Conservation (phyloP, 2,113 vertebrate species). For the Picathartes gymnocephalus region DNA sequence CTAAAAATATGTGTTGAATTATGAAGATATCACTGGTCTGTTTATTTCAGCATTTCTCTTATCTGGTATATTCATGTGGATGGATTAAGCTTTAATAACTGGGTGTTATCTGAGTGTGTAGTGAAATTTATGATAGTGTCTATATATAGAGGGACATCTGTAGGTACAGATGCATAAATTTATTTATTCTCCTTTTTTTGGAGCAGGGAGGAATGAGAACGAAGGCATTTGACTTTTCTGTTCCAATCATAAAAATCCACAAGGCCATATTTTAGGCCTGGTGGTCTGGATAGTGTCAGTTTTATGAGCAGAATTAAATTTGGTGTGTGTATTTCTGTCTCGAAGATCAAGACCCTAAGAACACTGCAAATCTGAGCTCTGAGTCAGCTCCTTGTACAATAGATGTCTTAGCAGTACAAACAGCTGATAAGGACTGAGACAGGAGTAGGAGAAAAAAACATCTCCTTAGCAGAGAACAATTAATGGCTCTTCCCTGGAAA, state of each 20-base stretch:
- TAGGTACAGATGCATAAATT: neutral
- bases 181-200: neutral
- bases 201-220: neutral
- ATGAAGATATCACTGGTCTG: neutral
- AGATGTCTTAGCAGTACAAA: neutral
- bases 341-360: neutral
- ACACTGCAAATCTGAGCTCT: neutral
- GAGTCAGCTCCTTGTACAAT: neutral
- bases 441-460: neutral
- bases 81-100: neutral
- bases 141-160: neutral
- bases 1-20: neutral
- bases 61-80: neutral
- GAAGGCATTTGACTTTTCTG: neutral
- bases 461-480: neutral
- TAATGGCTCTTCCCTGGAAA: neutral
- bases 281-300: neutral
- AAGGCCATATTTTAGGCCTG: neutral
- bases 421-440: neutral
- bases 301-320: neutral
- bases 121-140: neutral
- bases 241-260: neutral
- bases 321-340: neutral
- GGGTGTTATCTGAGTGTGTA: neutral
- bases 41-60: neutral